Percentiles rank a stretch among this genome's conserved stretches.
These are phyloP conservation scores for Branchipolynoe longqiensis DNA, from an alignment of 2,888 invertebrate species.

Conservation along the genomic window DNA sequence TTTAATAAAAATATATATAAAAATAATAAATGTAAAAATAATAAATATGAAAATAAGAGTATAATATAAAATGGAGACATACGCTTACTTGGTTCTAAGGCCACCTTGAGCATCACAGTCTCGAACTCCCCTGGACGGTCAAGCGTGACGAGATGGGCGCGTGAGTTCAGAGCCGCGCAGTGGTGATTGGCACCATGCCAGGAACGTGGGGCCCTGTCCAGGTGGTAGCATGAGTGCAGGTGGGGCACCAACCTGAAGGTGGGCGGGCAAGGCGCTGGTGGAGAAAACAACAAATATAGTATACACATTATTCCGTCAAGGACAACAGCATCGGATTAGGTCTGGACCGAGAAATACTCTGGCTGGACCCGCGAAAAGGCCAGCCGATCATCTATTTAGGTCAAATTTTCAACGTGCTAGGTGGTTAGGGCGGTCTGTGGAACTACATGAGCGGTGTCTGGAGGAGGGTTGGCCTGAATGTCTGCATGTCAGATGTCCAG, in stretches of 20 bases:
- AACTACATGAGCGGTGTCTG: no score
- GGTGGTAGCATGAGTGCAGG: slow-evolving; percentile 45
- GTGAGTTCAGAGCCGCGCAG: neutral
- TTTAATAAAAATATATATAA: no score
- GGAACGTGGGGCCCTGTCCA: slow-evolving; percentile 18
- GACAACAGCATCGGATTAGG: neutral
- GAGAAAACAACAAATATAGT: neutral
- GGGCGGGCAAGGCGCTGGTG: slow-evolving; percentile 17
- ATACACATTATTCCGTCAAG: neutral
- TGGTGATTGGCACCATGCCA: slow-evolving; percentile 17
- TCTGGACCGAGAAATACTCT: no score
- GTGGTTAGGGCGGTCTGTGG: no score
- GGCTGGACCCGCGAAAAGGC: no score
- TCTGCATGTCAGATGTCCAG: no score
- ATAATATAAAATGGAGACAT: no score
- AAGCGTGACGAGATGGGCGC: slow-evolving; percentile 48
- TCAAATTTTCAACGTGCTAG: no score
- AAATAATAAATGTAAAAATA: no score
- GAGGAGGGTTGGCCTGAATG: no score
- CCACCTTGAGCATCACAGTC: slow-evolving; percentile 29
- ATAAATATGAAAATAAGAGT: no score
- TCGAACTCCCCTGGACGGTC: slow-evolving; percentile 44
- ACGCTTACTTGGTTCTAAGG: slow-evolving; percentile 46
- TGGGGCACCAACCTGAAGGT: slow-evolving; percentile 5
- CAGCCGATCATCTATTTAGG: no score